These are phyloP conservation scores for Volucella bombylans DNA, from an alignment of 2,888 invertebrate genomes.

Conservation along the genomic window DNA sequence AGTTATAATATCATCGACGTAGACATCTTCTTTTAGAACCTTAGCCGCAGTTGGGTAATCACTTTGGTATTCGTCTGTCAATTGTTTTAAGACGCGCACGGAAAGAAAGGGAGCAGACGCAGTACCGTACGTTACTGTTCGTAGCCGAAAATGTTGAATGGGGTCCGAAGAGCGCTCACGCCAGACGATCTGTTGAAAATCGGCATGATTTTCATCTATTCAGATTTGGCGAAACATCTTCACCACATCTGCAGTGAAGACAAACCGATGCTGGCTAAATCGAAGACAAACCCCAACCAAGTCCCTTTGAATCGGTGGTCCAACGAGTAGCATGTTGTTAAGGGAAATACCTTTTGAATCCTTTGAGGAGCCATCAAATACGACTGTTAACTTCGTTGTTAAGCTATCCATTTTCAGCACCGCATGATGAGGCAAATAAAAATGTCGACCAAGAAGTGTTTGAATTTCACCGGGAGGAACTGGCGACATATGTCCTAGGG, in stretches of 20 bases:
- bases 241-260: constrained; percentile 53
- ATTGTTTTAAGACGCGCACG: too few relatives aligned
- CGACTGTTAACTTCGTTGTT: constrained; percentile 60
- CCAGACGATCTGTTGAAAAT: constrained; percentile 51
- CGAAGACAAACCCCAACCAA: constrained; percentile 28
- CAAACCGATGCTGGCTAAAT: constrained; percentile 33
- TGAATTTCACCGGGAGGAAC: too few relatives aligned
- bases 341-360: constrained; percentile 25
- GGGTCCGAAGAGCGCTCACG: not conserved
- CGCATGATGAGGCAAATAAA: too few relatives aligned
- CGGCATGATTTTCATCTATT: constrained; percentile 17
- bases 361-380: constrained; percentile 53
- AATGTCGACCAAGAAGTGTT: too few relatives aligned
- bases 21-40: constrained; percentile 23
- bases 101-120: too few relatives aligned
- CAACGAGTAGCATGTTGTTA: constrained; percentile 32
- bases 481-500: too few relatives aligned
- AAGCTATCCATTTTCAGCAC: constrained; percentile 62
- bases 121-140: too few relatives aligned
- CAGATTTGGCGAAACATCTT: constrained; percentile 69
- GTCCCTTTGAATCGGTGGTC: constrained; percentile 30
- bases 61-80: not conserved
- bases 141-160: too few relatives aligned
- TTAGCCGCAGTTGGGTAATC: not conserved
- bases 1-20: constrained; percentile 25